Evolutionary conservation across 2,113 vertebrate species (phyloP).

Genomic region (Osmerus eperlanus): DNA sequence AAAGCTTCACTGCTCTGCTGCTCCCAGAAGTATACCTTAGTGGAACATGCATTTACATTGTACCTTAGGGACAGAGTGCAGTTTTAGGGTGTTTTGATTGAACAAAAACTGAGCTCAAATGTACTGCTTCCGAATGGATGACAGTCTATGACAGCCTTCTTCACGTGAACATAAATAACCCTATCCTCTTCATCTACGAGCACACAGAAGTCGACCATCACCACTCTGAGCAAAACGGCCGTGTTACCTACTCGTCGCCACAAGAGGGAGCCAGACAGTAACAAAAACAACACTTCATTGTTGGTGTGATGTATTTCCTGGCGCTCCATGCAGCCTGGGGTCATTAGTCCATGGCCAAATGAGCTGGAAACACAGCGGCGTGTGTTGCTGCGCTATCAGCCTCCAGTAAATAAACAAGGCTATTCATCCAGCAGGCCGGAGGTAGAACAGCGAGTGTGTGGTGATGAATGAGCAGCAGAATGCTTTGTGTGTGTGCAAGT

Average conservation of each 20-base stretch:
- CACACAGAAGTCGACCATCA: too few species aligned
- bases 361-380: slow-evolving; percentile 29
- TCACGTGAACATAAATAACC: too few species aligned
- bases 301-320: neutral
- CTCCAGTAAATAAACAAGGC: slow-evolving; percentile 39
- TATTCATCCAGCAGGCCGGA: slow-evolving; percentile 12
- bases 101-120: too few species aligned
- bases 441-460: slow-evolving; percentile 24
- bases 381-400: neutral
- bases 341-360: slow-evolving; percentile 32
- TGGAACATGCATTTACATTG: neutral
- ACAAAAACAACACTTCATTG: neutral
- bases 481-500: slow-evolving; percentile 4
- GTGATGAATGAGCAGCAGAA: slow-evolving; percentile 3
- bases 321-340: neutral
- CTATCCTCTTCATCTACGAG: too few species aligned
- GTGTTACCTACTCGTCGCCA: slow-evolving; percentile 28
- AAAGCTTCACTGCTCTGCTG: neutral
- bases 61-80: neutral
- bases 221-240: neutral
- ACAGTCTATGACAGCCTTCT: too few species aligned
- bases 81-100: neutral
- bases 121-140: too few species aligned
- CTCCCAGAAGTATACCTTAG: neutral
- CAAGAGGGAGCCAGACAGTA: slow-evolving; percentile 26